phyloP scores from a whole-genome alignment of 1,140 invertebrate species.

The Ridgeia piscesae region DNA sequence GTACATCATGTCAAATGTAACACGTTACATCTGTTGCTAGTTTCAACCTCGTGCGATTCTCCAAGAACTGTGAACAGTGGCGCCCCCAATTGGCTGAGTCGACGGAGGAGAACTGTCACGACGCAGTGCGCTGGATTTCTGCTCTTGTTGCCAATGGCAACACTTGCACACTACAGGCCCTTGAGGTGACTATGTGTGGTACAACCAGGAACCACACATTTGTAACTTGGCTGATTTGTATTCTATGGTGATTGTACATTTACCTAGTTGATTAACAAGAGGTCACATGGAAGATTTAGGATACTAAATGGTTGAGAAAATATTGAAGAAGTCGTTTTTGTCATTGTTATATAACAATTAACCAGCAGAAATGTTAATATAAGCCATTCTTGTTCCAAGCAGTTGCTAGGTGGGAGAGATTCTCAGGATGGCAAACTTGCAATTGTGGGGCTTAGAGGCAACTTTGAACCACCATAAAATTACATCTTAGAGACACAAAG shows the following conservation, averaged over 20 bases:
- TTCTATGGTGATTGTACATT: no score
- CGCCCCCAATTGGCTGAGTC: slow-evolving; percentile 42
- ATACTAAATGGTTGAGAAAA: not conserved
- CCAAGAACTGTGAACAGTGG: slow-evolving; percentile 52
- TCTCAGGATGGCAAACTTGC: no score
- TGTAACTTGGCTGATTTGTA: no score
- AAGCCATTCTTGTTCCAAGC: no score
- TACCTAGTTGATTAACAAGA: no score
- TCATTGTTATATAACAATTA: not conserved
- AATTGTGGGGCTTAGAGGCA: no score
- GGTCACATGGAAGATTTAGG: no score
- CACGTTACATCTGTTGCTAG: slow-evolving; percentile 32
- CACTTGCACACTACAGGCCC: slow-evolving; percentile 56
- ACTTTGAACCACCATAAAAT: no score
- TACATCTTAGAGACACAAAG: no score
- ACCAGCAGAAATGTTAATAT: no score
- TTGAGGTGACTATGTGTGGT: slow-evolving; percentile 43
- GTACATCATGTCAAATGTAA: no score
- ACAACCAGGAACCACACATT: not conserved
- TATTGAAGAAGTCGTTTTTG: not conserved
- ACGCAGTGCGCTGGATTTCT: slow-evolving; percentile 54
- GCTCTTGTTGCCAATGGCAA: slow-evolving; percentile 51
- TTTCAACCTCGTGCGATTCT: slow-evolving; percentile 58
- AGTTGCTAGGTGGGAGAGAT: no score
- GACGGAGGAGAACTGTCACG: slow-evolving; percentile 53